Conservation (phyloP, 1,140 invertebrate species). For the Cydia fagiglandana region DNA sequence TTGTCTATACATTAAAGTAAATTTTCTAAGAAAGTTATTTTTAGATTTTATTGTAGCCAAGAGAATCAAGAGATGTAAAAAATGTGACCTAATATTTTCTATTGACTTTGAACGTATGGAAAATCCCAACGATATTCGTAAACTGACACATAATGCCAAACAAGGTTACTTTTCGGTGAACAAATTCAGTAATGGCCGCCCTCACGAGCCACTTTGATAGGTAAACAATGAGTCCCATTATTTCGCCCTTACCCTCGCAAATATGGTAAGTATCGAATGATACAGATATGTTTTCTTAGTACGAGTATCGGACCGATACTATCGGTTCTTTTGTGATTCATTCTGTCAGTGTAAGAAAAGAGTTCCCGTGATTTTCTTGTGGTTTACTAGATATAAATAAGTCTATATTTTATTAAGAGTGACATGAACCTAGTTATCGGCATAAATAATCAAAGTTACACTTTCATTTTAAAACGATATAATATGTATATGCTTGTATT, state of each 20-base stretch:
- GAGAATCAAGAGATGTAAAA: neutral
- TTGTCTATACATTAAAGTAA: too few relatives aligned
- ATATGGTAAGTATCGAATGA: conserved; percentile 22
- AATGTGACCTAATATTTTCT: neutral
- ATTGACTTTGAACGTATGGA: neutral
- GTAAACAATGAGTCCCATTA: conserved; percentile 22
- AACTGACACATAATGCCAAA: conserved; percentile 12
- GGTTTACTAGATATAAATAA: too few relatives aligned
- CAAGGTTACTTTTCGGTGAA: conserved; percentile 14
- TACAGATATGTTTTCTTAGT: conserved; percentile 19
- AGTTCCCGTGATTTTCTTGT: neutral
- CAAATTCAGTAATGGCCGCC: conserved; percentile 31
- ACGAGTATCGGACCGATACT: neutral
- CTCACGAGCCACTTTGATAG: neutral
- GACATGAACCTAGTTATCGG: too few relatives aligned
- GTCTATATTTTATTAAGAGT: too few relatives aligned
- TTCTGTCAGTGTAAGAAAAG: neutral
- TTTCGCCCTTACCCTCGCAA: conserved; percentile 19
- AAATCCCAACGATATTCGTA: neutral
- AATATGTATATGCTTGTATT: too few relatives aligned
- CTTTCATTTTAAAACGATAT: too few relatives aligned
- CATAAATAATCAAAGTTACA: too few relatives aligned
- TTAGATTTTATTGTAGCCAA: neutral
- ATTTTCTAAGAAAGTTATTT: too few relatives aligned
- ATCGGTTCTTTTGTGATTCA: neutral